Conservation (phyloP, 2,113 vertebrate species). For the Rhea pennata region DNA sequence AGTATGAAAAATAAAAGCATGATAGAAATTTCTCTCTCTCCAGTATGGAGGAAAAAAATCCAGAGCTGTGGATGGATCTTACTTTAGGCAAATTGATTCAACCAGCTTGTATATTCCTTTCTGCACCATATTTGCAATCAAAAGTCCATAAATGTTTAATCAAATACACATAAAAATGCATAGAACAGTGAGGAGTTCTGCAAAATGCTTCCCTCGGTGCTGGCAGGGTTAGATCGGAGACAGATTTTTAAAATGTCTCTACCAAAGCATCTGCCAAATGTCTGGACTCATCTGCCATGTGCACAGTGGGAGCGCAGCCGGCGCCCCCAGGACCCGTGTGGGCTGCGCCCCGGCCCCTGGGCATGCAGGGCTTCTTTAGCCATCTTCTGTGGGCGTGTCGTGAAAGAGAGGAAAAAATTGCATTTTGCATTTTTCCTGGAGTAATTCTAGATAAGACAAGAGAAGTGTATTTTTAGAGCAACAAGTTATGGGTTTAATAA, state of each 20-base stretch:
- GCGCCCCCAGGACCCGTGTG: background rate
- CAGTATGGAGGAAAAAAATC: background rate
- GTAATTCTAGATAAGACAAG: background rate
- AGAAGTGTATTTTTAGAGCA: background rate
- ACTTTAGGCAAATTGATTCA: background rate
- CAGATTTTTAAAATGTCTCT: background rate
- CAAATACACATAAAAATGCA: background rate
- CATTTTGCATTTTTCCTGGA: no score
- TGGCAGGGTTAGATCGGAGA: background rate
- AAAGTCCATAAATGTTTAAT: slow-evolving; percentile 20
- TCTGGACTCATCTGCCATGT: background rate
- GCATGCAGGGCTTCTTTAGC: background rate
- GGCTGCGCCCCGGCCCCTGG: background rate
- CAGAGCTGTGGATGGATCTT: background rate
- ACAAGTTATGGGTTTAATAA: background rate
- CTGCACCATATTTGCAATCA: background rate
- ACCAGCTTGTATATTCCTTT: background rate
- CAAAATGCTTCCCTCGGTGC: accelerated
- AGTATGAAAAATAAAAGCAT: background rate
- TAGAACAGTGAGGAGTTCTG: background rate
- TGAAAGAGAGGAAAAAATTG: accelerated
- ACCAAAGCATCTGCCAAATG: accelerated
- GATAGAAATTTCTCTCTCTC: background rate
- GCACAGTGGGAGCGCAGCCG: accelerated
- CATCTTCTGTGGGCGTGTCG: accelerated